These are phyloP conservation scores for Anolis apletophallus DNA, from an alignment of 2,797 vertebrate species.

Conservation along the genomic window DNA sequence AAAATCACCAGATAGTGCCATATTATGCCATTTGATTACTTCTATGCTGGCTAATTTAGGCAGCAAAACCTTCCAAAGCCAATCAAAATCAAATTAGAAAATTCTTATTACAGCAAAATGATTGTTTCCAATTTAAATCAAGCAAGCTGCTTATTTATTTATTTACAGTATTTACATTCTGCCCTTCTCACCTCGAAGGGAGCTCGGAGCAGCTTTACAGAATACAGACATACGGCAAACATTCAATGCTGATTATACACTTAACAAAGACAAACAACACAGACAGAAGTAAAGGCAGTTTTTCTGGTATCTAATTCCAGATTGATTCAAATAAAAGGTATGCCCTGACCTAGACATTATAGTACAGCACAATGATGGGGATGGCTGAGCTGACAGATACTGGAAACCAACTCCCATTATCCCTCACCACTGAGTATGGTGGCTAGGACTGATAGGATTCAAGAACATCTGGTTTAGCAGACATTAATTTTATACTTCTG, in stretches of 20 bases:
- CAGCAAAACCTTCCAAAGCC: conserved; percentile 11
- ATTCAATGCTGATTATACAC: too few relatives aligned
- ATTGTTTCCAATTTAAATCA: conserved; percentile 6
- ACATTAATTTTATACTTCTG: background rate
- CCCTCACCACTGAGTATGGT: background rate
- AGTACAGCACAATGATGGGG: background rate
- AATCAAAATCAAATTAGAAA: background rate
- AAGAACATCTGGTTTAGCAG: background rate
- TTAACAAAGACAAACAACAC: too few relatives aligned
- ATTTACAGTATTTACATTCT: too few relatives aligned
- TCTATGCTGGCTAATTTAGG: background rate
- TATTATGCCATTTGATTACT: background rate
- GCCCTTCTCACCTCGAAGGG: too few relatives aligned
- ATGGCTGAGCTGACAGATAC: background rate
- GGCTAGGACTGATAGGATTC: background rate
- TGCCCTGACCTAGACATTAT: background rate
- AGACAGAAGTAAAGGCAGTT: too few relatives aligned
- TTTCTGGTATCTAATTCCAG: background rate
- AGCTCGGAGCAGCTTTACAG: too few relatives aligned
- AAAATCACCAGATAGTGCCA: background rate
- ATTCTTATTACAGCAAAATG: conserved; percentile 4
- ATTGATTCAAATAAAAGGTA: background rate
- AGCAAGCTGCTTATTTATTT: background rate
- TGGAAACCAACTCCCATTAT: background rate
- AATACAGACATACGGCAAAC: too few relatives aligned